Conservation (phyloP, 2,113 vertebrate genomes). For the Nothobranchius furzeri region DNA sequence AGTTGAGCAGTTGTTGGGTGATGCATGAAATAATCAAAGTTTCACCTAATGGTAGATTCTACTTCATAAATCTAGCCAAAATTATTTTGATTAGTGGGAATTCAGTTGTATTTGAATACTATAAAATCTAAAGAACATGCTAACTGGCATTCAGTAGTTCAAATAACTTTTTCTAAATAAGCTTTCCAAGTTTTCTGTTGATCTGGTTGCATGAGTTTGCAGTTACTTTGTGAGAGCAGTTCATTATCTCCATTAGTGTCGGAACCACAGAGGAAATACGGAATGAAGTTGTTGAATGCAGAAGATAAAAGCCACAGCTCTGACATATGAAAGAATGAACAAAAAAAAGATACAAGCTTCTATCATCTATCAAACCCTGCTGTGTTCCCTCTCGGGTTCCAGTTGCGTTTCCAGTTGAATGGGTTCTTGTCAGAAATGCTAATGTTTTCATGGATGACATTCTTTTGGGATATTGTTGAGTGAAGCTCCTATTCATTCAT, state of each 20-base stretch:
- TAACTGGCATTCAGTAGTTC: slow-evolving; percentile 29
- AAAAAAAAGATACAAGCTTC: slow-evolving; percentile 24
- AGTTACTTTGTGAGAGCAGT: slow-evolving; percentile 11
- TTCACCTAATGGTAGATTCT: slow-evolving; percentile 33
- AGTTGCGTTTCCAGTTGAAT: slow-evolving; percentile 66
- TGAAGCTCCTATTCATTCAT: slow-evolving; percentile 62
- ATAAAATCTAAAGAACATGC: slow-evolving; percentile 15
- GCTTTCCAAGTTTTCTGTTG: slow-evolving; percentile 9
- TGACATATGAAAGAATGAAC: slow-evolving; percentile 38
- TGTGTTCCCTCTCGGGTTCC: slow-evolving; percentile 57
- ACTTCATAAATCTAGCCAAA: slow-evolving; percentile 21
- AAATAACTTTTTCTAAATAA: slow-evolving; percentile 27
- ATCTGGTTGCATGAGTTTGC: slow-evolving; percentile 28
- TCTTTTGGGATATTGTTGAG: slow-evolving; percentile 61
- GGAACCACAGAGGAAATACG: slow-evolving; percentile 13
- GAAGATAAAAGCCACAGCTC: slow-evolving; percentile 30
- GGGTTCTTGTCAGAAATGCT: slow-evolving; percentile 71
- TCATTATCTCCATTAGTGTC: slow-evolving; percentile 2
- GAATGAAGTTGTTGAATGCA: slow-evolving; percentile 42
- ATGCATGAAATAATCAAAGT: slow-evolving; percentile 10
- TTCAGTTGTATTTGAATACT: slow-evolving; percentile 30
- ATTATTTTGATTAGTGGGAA: slow-evolving; percentile 6
- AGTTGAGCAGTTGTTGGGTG: slow-evolving; percentile 29
- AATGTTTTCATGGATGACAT: slow-evolving; percentile 73
- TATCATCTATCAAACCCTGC: slow-evolving; percentile 57